Evolutionary conservation across 2,797 vertebrate species (phyloP).

Genomic region (Champsocephalus gunnari): DNA sequence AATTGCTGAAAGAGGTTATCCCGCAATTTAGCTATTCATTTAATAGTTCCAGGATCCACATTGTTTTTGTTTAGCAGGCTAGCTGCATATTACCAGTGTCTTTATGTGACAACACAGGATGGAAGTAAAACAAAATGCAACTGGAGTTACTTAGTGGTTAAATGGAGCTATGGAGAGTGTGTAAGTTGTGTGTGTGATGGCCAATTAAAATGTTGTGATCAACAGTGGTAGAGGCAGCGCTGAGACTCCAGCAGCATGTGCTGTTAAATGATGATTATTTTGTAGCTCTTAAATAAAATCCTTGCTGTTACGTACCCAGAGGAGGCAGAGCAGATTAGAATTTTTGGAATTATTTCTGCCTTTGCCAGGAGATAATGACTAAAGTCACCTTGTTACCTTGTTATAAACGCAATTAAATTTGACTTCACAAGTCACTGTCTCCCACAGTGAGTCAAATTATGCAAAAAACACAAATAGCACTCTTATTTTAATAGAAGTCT

Average conservation of each 20-base stretch:
- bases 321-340: conserved; percentile 31
- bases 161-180: conserved; percentile 36
- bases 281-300: conserved; percentile 44
- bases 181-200: conserved; percentile 43
- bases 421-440: conserved; percentile 60
- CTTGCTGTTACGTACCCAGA: conserved; percentile 43
- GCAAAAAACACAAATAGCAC: conserved; percentile 61
- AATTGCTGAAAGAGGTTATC: neutral
- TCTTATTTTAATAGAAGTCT: conserved; percentile 52
- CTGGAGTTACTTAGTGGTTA: conserved; percentile 13
- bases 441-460: conserved; percentile 62
- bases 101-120: conserved; percentile 1
- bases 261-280: conserved; percentile 55
- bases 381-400: conserved; percentile 66
- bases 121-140: conserved; percentile 8
- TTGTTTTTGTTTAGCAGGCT: conserved; percentile 5
- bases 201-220: conserved; percentile 65
- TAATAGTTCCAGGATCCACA: neutral
- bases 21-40: neutral
- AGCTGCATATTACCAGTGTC: conserved; percentile 13
- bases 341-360: conserved; percentile 43
- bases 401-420: conserved; percentile 66
- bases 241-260: conserved; percentile 37
- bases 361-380: conserved; percentile 56
- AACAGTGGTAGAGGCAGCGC: conserved; percentile 26